phyloP scores from a whole-genome alignment of 1,140 invertebrate species.

The Drosophila serrata region DNA sequence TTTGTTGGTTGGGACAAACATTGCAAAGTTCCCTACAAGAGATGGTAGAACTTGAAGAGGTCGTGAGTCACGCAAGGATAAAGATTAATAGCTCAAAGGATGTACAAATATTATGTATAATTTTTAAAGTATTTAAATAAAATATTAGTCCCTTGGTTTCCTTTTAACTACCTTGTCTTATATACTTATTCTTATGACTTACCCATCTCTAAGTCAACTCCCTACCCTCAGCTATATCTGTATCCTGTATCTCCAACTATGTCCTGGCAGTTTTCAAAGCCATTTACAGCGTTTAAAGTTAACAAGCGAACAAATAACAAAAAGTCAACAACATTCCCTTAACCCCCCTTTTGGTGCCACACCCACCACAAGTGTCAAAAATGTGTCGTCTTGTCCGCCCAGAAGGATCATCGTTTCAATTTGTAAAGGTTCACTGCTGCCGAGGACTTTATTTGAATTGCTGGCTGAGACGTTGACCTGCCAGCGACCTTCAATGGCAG shows the following conservation, averaged over 20 bases:
- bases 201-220: constrained; percentile 15
- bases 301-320: constrained; percentile 82
- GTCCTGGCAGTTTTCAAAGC: constrained; percentile 78
- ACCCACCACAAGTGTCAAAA: constrained; percentile 53
- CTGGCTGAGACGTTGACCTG: constrained; percentile 67
- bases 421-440: constrained; percentile 66
- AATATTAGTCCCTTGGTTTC: too few species aligned
- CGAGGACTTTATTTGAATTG: constrained; percentile 62
- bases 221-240: not conserved
- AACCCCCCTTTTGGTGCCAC: not conserved
- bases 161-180: not conserved
- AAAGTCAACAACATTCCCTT: constrained; percentile 74
- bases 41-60: constrained; percentile 6
- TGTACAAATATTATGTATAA: too few species aligned
- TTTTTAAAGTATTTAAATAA: too few species aligned
- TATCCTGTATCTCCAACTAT: constrained; percentile 21
- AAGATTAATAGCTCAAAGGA: too few species aligned
- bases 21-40: constrained; percentile 1
- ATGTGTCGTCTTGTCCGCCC: constrained; percentile 46
- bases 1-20: constrained; percentile 70
- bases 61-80: constrained; percentile 24
- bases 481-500: constrained; percentile 59
- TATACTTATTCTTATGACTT: not conserved
- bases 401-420: constrained; percentile 73
- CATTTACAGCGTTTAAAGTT: constrained; percentile 83